Evolutionary conservation across 2,797 vertebrate species (phyloP).

Genomic region (Chaetophractus vellerosus): DNA sequence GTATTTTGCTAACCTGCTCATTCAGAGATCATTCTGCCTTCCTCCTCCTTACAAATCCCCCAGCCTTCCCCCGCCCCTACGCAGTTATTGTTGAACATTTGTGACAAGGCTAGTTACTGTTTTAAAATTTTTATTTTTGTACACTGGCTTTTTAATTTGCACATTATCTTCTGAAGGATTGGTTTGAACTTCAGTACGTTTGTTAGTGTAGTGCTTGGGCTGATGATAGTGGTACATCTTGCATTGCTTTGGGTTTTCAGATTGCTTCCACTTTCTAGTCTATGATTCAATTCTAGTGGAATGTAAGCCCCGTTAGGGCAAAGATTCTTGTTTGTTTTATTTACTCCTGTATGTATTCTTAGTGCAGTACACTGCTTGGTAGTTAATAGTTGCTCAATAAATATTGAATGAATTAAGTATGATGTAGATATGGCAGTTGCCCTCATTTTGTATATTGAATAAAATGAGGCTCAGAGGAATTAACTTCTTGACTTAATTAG

Average conservation of each 20-base stretch:
- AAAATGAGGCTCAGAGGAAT: conserved; percentile 35
- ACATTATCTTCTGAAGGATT: not conserved
- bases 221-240: not conserved
- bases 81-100: not conserved
- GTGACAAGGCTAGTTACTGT: conserved; percentile 18
- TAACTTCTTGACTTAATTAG: not conserved
- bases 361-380: not conserved
- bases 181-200: conserved; percentile 10
- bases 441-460: conserved; percentile 37
- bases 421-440: not conserved
- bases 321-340: not conserved
- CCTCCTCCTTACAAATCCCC: not conserved
- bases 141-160: not conserved
- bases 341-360: not conserved
- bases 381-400: not conserved
- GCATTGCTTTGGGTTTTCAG: conserved; percentile 8
- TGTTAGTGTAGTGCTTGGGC: not conserved
- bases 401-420: not conserved
- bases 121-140: conserved; percentile 28
- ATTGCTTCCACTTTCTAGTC: not conserved
- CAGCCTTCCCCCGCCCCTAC: not conserved
- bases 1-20: conserved; percentile 7
- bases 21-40: conserved; percentile 3
- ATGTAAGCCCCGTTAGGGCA: not conserved
- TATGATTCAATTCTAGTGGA: not conserved